Conservation (phyloP, 2,888 invertebrate species). For the Drosophila incognita region DNA sequence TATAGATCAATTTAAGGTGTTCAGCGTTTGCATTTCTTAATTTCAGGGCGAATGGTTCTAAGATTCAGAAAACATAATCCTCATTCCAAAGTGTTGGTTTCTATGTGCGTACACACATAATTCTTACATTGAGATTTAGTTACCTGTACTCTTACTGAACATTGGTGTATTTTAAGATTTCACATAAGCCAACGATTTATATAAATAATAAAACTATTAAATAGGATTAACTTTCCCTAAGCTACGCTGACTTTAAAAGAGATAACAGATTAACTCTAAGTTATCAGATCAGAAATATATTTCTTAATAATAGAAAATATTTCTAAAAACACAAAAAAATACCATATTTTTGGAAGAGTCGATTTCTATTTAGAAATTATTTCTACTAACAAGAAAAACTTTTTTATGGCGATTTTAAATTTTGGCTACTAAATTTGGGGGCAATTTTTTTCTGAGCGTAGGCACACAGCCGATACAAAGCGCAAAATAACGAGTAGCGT, state of each 20-base stretch:
- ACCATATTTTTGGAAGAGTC: no score
- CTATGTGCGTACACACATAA: not conserved
- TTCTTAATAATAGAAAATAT: no score
- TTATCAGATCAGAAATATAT: no score
- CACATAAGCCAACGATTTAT: not conserved
- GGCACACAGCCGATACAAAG: not conserved
- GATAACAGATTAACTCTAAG: no score
- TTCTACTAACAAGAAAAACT: no score
- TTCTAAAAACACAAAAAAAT: no score
- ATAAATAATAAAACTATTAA: not conserved
- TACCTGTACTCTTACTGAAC: not conserved
- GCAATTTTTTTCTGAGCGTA: not conserved
- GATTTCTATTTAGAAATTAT: no score
- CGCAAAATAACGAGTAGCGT: not conserved
- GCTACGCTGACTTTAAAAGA: no score
- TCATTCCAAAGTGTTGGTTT: not conserved
- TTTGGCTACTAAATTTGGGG: not conserved
- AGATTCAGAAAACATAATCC: not conserved
- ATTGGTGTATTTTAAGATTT: not conserved
- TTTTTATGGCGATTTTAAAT: not conserved
- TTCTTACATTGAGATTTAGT: not conserved
- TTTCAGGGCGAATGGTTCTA: rapidly evolving
- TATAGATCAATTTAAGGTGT: not conserved
- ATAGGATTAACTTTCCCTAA: no score
- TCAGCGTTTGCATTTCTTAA: not conserved